Base-by-base conservation (phyloP, 2,113 vertebrate species). In the Oophaga pumilio region DNA sequence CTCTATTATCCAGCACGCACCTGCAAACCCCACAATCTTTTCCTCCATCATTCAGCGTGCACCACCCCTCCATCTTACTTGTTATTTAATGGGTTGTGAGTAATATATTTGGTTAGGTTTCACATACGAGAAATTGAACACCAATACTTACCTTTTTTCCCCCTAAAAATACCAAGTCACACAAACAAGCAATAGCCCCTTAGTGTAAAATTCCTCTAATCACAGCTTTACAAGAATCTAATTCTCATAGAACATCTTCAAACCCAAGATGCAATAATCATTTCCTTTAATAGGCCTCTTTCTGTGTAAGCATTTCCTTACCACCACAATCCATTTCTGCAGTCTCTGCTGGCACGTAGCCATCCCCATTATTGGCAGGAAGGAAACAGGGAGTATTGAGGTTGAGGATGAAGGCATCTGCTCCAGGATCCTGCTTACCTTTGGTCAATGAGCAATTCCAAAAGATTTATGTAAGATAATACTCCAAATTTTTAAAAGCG, bases 391-490 rank as follows among this genome's bases (percentile, higher is more conserved):
- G 57, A 12, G 10, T 28, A 62, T 20, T 64, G 43, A 86, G 53
- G 43, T 76, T 53, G 59, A 85, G 57, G 18, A 85, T 22, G 73
- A 53, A 28, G 74, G 43, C 6, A 77, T 86, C 74, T 77, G 33
- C 74, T 77, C 69, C 84, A 76, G 74, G 49, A 22, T 52, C 49
- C 59, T 77, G 74, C 74, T 86, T 73, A 77, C 84, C 84, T 86
- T 86, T 77, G 49, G 74, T 86, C 49, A 86, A 77, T 86, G 33
- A 86, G 22, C n/a, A 86, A 86, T 86, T 86, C 49, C 59, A 86
- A 86, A 78, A 86, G 59, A 66, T 66, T 62, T 9, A 9, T 6
- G 28, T 85, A 24, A 76, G 71, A 69, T 3, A 60, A 78, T 26
- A 26, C 28, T 18, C 43, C 33, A 64, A 52, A 53, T 7, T 64